phyloP scores from a whole-genome alignment of 1,140 invertebrate genomes.

The Alviniconcha marisindica region DNA sequence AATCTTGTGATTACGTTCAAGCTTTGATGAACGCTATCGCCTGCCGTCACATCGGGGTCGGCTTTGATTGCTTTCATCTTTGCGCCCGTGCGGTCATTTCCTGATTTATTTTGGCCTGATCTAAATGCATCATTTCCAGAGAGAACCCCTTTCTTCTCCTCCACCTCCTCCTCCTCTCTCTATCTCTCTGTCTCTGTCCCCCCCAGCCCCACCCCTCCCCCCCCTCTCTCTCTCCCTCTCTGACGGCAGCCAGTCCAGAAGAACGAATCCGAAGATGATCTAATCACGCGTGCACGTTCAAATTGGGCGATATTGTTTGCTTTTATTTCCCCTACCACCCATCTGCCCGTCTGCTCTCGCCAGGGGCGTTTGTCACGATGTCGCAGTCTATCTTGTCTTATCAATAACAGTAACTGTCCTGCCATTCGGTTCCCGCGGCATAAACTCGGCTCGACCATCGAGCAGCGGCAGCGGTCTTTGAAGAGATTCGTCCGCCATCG shows the following conservation, averaged over 20 bases:
- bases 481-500: no score
- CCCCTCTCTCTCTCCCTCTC: not conserved
- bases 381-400: constrained; percentile 1
- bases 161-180: not conserved
- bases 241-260: no score
- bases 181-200: not conserved
- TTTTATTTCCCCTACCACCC: not conserved
- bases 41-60: not conserved
- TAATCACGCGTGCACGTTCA: not conserved
- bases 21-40: constrained; percentile 22
- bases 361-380: not conserved
- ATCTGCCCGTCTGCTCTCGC: not conserved
- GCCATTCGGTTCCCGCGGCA: no score
- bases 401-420: constrained; percentile 1
- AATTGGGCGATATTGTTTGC: constrained; percentile 9
- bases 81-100: not conserved
- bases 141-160: not conserved
- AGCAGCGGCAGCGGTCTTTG: no score
- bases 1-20: constrained; percentile 17
- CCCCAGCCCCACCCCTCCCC: not conserved
- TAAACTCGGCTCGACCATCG: no score
- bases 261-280: not conserved
- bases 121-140: not conserved
- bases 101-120: constrained; percentile 3
- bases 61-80: not conserved